phyloP scores from a whole-genome alignment of 2,113 vertebrate genomes.

The Passer montanus region DNA sequence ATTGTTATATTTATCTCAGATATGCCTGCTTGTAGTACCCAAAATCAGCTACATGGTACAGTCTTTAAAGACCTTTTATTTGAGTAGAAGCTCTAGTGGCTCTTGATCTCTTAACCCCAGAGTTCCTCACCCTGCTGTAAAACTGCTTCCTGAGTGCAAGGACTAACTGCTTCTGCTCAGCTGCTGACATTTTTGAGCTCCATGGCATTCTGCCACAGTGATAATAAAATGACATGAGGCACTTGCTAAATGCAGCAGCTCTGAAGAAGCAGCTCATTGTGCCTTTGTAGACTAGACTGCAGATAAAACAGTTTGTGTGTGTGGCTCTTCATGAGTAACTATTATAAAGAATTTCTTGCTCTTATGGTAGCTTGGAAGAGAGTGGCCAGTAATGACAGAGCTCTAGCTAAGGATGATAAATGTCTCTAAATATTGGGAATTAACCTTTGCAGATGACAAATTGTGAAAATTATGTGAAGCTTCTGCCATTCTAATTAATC shows the following conservation, averaged over 20 bases:
- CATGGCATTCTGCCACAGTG: neutral
- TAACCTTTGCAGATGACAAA: conserved; percentile 52
- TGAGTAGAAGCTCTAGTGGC: conserved; percentile 13
- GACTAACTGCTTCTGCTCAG: conserved; percentile 13
- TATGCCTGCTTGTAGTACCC: neutral
- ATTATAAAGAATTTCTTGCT: neutral
- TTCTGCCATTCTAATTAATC: conserved; percentile 43
- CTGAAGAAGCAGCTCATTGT: conserved; percentile 12
- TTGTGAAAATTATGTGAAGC: neutral
- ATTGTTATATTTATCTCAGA: conserved; percentile 2
- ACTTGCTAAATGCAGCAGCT: conserved; percentile 8
- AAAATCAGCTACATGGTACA: neutral
- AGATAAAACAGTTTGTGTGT: neutral
- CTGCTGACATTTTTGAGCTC: conserved; percentile 37
- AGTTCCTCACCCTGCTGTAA: conserved; percentile 39
- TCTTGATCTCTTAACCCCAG: conserved; percentile 42
- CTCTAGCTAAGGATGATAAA: neutral
- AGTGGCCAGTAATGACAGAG: neutral
- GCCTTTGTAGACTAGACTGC: conserved; percentile 20
- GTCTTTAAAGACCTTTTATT: conserved; percentile 16
- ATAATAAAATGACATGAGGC: conserved; percentile 10
- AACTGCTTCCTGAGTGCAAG: conserved; percentile 27
- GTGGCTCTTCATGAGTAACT: neutral
- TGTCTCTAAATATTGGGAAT: conserved; percentile 2
- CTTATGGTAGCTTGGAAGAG: neutral